These are phyloP conservation scores for Chaenogobius annularis DNA, from an alignment of 2,113 vertebrate species.

Conservation along the genomic window DNA sequence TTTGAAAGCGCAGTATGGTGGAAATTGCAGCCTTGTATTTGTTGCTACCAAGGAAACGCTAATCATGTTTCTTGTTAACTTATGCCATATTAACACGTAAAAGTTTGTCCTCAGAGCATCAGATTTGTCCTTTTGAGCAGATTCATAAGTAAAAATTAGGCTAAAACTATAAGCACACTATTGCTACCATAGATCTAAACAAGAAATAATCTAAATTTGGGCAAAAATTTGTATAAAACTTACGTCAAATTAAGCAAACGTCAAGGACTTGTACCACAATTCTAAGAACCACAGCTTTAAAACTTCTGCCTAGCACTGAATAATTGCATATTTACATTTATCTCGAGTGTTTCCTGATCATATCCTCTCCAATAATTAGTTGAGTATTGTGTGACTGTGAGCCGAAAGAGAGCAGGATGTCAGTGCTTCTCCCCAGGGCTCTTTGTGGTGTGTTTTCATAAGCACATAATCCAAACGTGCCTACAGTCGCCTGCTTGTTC, in stretches of 20 bases:
- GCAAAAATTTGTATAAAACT: neutral
- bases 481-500: slow-evolving; percentile 37
- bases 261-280: neutral
- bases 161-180: too few species aligned
- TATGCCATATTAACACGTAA: too few species aligned
- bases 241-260: too few species aligned
- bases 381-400: slow-evolving; percentile 33
- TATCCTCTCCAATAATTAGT: slow-evolving; percentile 35
- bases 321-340: slow-evolving; percentile 27
- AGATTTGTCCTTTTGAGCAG: too few species aligned
- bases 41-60: neutral
- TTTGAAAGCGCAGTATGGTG: neutral
- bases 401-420: slow-evolving; percentile 45
- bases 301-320: neutral
- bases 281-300: neutral
- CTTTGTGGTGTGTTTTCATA: slow-evolving; percentile 40
- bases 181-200: too few species aligned
- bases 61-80: neutral
- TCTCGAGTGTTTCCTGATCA: slow-evolving; percentile 31
- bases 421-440: slow-evolving; percentile 28
- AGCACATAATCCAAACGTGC: slow-evolving; percentile 52
- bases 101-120: too few species aligned
- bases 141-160: too few species aligned
- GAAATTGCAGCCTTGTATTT: neutral
- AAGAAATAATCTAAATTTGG: neutral